phyloP scores from a whole-genome alignment of 1,140 invertebrate species.

The Drosophila parvula region DNA sequence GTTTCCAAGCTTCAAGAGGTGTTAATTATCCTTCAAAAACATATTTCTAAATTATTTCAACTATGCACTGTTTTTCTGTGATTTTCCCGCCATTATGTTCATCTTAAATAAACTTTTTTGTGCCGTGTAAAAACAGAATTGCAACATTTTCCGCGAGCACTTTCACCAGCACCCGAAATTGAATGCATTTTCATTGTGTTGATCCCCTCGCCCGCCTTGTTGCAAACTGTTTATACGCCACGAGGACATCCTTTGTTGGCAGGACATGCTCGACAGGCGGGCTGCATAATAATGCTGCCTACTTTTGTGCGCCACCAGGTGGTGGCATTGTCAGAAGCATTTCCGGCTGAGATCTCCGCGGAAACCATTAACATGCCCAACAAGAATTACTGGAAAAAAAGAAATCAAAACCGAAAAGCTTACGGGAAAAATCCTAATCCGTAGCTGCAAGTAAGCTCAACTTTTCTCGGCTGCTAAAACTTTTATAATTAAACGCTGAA shows the following conservation, averaged over 20 bases:
- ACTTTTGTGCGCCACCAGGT: conserved; percentile 24
- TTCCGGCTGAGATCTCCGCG: conserved; percentile 43
- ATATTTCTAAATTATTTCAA: neutral
- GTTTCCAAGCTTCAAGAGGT: neutral
- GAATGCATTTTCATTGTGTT: conserved; percentile 61
- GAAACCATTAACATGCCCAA: conserved; percentile 29
- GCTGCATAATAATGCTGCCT: conserved; percentile 12
- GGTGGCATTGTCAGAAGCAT: conserved; percentile 36
- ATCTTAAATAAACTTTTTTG: neutral
- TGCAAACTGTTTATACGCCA: conserved; percentile 62
- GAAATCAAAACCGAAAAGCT: conserved; percentile 26
- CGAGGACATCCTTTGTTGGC: conserved; percentile 62
- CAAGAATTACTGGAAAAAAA: neutral
- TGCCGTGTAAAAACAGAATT: conserved; percentile 1
- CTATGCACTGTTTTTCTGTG: too few relatives aligned
- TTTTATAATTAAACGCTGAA: conserved; percentile 74
- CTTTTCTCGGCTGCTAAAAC: conserved; percentile 44
- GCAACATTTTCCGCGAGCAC: conserved; percentile 11
- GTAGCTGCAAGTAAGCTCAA: conserved; percentile 31
- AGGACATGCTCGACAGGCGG: conserved; percentile 16
- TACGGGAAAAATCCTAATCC: conserved; percentile 34
- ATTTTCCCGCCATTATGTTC: neutral
- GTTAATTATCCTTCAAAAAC: neutral
- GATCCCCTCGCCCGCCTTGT: conserved; percentile 19
- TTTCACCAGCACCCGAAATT: conserved; percentile 17